Base-by-base conservation (phyloP, 2,113 vertebrate species). In the Channa maculata region DNA sequence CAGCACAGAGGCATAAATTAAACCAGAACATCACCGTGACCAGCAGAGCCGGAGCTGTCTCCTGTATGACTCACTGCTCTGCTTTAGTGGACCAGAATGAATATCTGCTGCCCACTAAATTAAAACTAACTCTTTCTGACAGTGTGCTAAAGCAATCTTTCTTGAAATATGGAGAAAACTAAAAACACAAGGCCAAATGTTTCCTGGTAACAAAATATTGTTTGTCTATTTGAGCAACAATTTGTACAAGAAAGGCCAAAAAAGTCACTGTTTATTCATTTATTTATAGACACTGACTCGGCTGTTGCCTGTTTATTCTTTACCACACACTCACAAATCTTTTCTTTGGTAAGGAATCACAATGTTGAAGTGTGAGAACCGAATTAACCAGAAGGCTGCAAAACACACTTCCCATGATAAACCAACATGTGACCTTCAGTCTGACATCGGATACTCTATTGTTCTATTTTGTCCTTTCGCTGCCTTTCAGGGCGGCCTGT, bases 61-160 rank as follows among this genome's bases (percentile, higher is more conserved):
- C 15, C 33, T 43, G 4, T 14, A 24, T 83, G 79, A 83, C 48
- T 74, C 71, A 79, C 66, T 36, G 13, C 57, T 81, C 39, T 38
- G 50, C 51, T 59, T 36, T 50, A 39, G 37, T 1, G 14, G 61
- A 66, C 11, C 14, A 33, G 14, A 80, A 65, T 24, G n/a, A 33
- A 9, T n/a, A 52, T 79, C 43, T 58, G 64, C 46, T 51, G 24
- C 38, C 38, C 33, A 5, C 34, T 57, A 8, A 48, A 58, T 41
- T 48, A 66, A 59, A 3, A 55, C 39, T 10, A 7, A 66, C 67
- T 50, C 12, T 8, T 11, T 62, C 46, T 45, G 52, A 65, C 51
- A 60, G 46, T 14, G 4, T 38, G 70, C 38, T 63, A 53, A 50
- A 64, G 13, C 2, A 3, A 46, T 49, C 38, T 67, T 83, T 68